Base-by-base conservation (phyloP, 2,113 vertebrate species). In the Catharus bicknelli region DNA sequence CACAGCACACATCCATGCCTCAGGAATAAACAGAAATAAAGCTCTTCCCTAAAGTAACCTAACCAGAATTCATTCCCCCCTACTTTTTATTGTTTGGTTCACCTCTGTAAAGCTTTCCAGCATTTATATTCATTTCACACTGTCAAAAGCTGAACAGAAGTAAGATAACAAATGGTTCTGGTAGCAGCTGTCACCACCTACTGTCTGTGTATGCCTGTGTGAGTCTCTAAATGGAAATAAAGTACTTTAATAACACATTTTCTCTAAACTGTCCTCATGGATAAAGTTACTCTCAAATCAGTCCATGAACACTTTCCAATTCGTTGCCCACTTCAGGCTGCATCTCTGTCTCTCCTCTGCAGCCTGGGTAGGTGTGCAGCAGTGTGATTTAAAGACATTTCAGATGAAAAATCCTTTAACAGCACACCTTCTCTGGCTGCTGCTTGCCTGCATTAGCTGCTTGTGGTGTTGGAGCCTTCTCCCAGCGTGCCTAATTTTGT, bases 211-310 rank as follows among this genome's bases (percentile, higher is more conserved):
- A 93, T 97, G 95, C 95, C 92, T 95, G 90, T 95, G 87, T 94
- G 95, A 95, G 93, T 94, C 92, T 91, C 93, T 96, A 96, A 96
- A 96, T 96, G 96, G 90, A 94, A 96, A 96, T 92, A 96, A 96
- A 97, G 94, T 94, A 93, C 93, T 96, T 96, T 95, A 97, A 96
- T 96, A 95, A 97, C 95, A 96, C 95, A 85, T 92, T 95, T 94
- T 95, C 94, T 95, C 92, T 82, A 89, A 93, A 95, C 69, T 62
- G 82, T 95, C 91, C 86, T 90, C 93, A 87, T 68, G 93, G 92
- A 95, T 87, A 90, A 93, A 95, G 86, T 91, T 91, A 80, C 70
- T 87, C 84, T 92, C 95, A 94, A 96, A 94, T 97, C 93, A 94
- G 92, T 74, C 86, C 25, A 25, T 90, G 94, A 96, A 91, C 51